Base-by-base conservation (phyloP, 1,140 invertebrate genomes). In the Dermatophagoides farinae region DNA sequence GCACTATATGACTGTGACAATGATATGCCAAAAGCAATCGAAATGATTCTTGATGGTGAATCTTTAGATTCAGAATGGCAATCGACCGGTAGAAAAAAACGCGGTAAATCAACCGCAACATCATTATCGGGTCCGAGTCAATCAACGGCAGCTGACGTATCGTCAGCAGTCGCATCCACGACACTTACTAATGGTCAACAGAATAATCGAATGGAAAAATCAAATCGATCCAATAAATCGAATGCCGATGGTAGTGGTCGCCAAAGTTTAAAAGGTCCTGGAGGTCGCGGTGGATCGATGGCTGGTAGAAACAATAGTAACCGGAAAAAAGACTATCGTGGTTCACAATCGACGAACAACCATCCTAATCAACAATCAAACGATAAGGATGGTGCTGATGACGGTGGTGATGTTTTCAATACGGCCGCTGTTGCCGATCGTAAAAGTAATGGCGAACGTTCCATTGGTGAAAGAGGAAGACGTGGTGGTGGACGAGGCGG, bases 61-160 rank as follows among this genome's bases (percentile, higher is more conserved):
- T 53, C 31, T 50, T 22, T 61, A 37, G 64, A 60, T 10, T 53
- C 77, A 67, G 81, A 82, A 71, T 86, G 83, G 84, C 79, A 81
- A 67, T 83, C 80, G 55, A 80, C 78, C 22, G 75, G 84, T 25
- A 88, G 88, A 72, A 89, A 88, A 75, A 90, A 87, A 75, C 37
- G 38, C 63, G 66, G 49, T 62, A 66, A 57, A 25, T 39, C n/a
- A 40, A 47, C 44, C 52, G 61, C 14, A 9, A 60, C 67, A 38
- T 46, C 65, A 23, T 49, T 23, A n/a, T 51, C 64, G 39, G 46
- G 38, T 43, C 57, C 63, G 16, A 55, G n/a, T 14, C 31, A 31
- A 31, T 31, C 31, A 61, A 60, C 39, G 62, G 61, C 62, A 66
- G 43, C 31, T 31, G 31, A 22, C 40, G 50, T 65, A 65, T 62